phyloP scores from a whole-genome alignment of 2,113 vertebrate genomes.

The Arizona elegans region DNA sequence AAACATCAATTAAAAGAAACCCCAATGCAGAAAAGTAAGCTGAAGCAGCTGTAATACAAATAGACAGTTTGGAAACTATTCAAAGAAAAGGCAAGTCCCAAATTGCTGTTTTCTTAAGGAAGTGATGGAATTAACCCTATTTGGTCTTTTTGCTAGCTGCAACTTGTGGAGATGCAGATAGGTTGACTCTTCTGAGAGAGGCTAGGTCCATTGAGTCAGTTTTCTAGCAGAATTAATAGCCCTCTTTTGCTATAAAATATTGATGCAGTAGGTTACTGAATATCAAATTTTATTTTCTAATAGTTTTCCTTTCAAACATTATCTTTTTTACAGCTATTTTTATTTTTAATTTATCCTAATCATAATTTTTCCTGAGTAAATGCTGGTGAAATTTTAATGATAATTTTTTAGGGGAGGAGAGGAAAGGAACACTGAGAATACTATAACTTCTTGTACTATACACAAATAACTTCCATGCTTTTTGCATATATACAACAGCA shows the following conservation, averaged over 20 bases:
- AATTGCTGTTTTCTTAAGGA: background rate
- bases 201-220: background rate
- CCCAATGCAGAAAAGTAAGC: background rate
- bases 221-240: background rate
- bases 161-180: background rate
- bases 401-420: background rate
- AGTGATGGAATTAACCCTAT: background rate
- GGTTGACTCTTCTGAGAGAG: background rate
- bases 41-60: background rate
- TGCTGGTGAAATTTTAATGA: background rate
- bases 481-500: background rate
- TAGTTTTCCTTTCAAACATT: background rate
- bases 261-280: background rate
- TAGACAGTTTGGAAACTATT: background rate
- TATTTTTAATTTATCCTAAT: background rate
- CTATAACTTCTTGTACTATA: background rate
- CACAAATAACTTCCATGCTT: background rate
- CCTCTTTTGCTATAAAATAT: background rate
- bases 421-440: background rate
- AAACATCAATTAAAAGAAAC: background rate
- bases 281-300: background rate
- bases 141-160: background rate
- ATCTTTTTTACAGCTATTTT: background rate
- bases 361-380: background rate
- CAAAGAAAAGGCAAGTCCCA: background rate